phyloP scores from a whole-genome alignment of 2,113 vertebrate species.

The Cavia aperea region DNA sequence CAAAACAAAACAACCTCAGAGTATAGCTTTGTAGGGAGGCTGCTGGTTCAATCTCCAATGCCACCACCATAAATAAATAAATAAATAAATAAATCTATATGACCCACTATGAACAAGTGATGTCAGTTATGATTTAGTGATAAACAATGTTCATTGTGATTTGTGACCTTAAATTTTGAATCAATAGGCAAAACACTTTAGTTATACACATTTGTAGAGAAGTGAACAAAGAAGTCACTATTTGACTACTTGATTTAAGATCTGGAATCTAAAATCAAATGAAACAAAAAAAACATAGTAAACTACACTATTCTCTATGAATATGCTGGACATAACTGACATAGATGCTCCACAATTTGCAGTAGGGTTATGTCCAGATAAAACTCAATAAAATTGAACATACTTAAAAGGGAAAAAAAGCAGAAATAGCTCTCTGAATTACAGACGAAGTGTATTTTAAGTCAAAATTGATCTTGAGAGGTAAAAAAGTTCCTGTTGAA shows the following conservation, averaged over 20 bases:
- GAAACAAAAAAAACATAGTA: neutral
- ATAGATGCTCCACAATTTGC: neutral
- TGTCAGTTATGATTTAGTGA: neutral
- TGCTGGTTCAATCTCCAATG: neutral
- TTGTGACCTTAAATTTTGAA: neutral
- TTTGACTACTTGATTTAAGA: neutral
- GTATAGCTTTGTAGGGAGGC: neutral
- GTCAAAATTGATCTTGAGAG: neutral
- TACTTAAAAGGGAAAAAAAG: neutral
- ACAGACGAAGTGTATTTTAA: neutral
- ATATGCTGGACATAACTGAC: neutral
- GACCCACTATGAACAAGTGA: fast-evolving
- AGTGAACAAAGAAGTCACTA: neutral
- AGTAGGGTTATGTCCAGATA: neutral
- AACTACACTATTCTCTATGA: neutral
- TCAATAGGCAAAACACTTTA: neutral
- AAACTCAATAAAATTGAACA: neutral
- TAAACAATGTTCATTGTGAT: neutral
- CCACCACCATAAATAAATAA: neutral
- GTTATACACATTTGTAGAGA: neutral
- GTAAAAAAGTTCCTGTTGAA: neutral
- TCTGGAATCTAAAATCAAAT: neutral
- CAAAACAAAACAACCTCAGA: neutral
- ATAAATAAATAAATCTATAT: neutral
- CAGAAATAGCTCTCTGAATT: neutral